Percentiles rank a stretch among this genome's conserved stretches.
phyloP scores from a whole-genome alignment of 1,140 invertebrate species.

The Metopolophium dirhodum region DNA sequence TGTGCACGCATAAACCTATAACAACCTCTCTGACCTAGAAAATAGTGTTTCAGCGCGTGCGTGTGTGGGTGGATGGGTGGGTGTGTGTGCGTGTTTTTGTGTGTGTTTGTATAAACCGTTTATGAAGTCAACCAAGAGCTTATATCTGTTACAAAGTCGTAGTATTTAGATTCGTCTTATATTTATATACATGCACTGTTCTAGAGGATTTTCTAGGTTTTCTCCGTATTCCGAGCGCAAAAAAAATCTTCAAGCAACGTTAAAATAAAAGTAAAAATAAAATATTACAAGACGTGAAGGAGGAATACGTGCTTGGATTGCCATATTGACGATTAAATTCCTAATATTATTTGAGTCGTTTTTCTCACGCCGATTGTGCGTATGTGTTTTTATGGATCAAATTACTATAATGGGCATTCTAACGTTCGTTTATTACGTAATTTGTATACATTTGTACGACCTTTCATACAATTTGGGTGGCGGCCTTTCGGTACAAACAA shows the following conservation, averaged over 20 bases:
- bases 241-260: not conserved
- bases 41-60: not conserved
- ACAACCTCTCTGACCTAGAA: slow-evolving; percentile 22
- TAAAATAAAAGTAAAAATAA: not conserved
- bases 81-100: not conserved
- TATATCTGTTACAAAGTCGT: slow-evolving; percentile 26
- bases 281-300: not conserved
- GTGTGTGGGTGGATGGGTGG: not conserved
- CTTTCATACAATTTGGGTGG: not conserved
- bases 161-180: not conserved
- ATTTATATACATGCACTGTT: not conserved
- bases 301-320: not conserved
- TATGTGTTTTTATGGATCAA: not conserved
- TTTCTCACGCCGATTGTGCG: not conserved
- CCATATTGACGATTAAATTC: not conserved
- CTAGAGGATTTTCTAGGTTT: not conserved
- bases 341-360: not conserved
- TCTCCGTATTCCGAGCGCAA: not conserved
- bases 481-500: not conserved
- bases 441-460: not conserved
- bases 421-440: not conserved
- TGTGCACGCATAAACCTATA: not conserved
- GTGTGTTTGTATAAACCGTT: not conserved
- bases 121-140: not conserved
- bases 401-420: not conserved